A percentile compares a stretch with the other conserved stretches of the same genome.
phyloP scores from a whole-genome alignment of 2,888 invertebrate genomes.

The Lasioglossum malachurum region DNA sequence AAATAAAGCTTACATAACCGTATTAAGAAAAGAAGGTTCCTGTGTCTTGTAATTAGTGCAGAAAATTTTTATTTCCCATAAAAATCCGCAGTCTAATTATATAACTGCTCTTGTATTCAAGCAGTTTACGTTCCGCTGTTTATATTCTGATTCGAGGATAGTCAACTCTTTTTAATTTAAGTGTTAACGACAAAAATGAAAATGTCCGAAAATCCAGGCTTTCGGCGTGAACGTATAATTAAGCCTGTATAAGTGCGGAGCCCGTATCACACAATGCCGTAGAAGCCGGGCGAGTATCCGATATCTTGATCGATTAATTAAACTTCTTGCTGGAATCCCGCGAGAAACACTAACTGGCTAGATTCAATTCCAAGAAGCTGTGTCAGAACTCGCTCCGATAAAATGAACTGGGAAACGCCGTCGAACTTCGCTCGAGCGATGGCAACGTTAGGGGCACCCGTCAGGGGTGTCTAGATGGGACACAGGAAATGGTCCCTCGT shows the following conservation, averaged over 20 bases:
- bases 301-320: not conserved
- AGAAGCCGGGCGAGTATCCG: not conserved
- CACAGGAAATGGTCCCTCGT: not conserved
- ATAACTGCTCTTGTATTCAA: too few relatives aligned
- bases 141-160: too few relatives aligned
- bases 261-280: not conserved
- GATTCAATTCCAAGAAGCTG: slow-evolving; percentile 14
- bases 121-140: too few relatives aligned
- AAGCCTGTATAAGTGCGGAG: not conserved
- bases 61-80: too few relatives aligned
- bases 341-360: not conserved
- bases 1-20: too few relatives aligned
- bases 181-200: too few relatives aligned
- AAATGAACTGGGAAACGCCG: not conserved
- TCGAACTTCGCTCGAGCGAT: not conserved
- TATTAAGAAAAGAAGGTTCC: too few relatives aligned
- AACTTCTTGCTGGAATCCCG: not conserved
- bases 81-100: too few relatives aligned
- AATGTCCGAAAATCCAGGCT: not conserved
- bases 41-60: too few relatives aligned
- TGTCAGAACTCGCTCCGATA: not conserved
- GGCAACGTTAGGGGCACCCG: not conserved
- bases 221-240: not conserved
- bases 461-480: not conserved
- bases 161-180: too few relatives aligned